These are phyloP conservation scores for Lanius ludovicianus DNA, from an alignment of 2,113 vertebrate genomes.

Conservation along the genomic window DNA sequence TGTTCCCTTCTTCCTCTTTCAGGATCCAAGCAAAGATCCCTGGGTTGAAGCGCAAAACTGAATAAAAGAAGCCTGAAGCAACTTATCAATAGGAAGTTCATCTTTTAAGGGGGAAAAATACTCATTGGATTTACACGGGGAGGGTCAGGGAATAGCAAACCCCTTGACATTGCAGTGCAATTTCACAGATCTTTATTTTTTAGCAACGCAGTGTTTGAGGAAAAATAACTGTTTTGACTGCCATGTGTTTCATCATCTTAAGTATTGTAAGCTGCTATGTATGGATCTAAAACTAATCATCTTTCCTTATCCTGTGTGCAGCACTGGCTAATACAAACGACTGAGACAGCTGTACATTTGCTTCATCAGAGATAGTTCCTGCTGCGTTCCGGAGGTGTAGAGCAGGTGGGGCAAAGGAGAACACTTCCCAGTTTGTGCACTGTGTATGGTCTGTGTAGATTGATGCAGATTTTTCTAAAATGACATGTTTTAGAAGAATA, in stretches of 20 bases:
- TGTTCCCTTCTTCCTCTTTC: not conserved
- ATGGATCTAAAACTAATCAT: conserved; percentile 78
- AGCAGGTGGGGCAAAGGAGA: conserved; percentile 51
- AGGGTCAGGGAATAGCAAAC: conserved; percentile 73
- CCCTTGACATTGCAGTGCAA: conserved; percentile 80
- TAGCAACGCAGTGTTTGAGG: conserved; percentile 81
- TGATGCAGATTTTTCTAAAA: conserved; percentile 78
- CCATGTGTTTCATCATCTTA: conserved; percentile 78
- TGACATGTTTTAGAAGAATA: conserved; percentile 75
- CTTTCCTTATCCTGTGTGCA: conserved; percentile 75
- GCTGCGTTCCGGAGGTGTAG: conserved; percentile 66
- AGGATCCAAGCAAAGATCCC: conserved; percentile 96
- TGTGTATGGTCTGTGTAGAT: conserved; percentile 80
- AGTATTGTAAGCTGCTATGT: conserved; percentile 82
- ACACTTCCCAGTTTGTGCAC: conserved; percentile 73
- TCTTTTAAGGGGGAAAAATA: conserved; percentile 65
- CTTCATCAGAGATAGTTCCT: conserved; percentile 73
- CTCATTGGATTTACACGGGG: conserved; percentile 72
- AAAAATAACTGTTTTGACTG: conserved; percentile 76
- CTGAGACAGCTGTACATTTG: conserved; percentile 75
- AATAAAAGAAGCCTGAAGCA: conserved; percentile 76
- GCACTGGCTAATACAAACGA: conserved; percentile 77
- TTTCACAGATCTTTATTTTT: conserved; percentile 85
- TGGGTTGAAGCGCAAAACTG: conserved; percentile 91
- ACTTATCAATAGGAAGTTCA: conserved; percentile 54